Evolutionary conservation across 2,888 invertebrate genomes (phyloP).

Genomic region (Cephus sareptanus): DNA sequence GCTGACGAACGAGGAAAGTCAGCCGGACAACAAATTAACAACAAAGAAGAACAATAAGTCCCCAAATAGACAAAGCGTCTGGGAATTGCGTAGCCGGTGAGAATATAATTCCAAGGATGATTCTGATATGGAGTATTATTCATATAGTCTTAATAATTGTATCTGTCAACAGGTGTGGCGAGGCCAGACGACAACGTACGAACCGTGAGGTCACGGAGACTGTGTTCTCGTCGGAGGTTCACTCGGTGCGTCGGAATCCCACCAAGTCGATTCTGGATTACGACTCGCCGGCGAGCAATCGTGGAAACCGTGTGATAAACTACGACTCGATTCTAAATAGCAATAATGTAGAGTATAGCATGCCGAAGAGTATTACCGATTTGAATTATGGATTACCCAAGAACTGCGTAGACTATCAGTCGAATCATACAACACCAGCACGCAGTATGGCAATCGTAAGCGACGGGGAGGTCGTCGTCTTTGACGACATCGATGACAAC

Average conservation of each 20-base stretch:
- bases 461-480: constrained; percentile 85
- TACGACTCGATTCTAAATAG: constrained; percentile 63
- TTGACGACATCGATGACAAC: constrained; percentile 87
- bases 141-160: not conserved
- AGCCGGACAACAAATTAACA: constrained; percentile 60
- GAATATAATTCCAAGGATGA: constrained; percentile 54
- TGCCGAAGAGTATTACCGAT: constrained; percentile 62
- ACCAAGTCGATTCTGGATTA: constrained; percentile 61
- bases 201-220: constrained; percentile 73
- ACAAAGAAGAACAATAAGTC: constrained; percentile 68
- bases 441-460: constrained; percentile 70
- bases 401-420: constrained; percentile 62
- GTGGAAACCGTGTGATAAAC: constrained; percentile 56
- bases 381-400: constrained; percentile 62
- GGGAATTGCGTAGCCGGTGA: constrained; percentile 71
- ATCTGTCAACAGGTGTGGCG: constrained; percentile 58
- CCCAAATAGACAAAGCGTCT: constrained; percentile 69
- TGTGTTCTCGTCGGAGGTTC: constrained; percentile 73
- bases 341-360: constrained; percentile 63
- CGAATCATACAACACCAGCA: constrained; percentile 59
- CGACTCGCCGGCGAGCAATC: constrained; percentile 60
- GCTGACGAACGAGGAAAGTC: constrained; percentile 60
- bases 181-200: constrained; percentile 63
- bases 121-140: not conserved
- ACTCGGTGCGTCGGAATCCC: constrained; percentile 70